phyloP scores from a whole-genome alignment of 2,113 vertebrate species.

The Microcebus tavaratra region DNA sequence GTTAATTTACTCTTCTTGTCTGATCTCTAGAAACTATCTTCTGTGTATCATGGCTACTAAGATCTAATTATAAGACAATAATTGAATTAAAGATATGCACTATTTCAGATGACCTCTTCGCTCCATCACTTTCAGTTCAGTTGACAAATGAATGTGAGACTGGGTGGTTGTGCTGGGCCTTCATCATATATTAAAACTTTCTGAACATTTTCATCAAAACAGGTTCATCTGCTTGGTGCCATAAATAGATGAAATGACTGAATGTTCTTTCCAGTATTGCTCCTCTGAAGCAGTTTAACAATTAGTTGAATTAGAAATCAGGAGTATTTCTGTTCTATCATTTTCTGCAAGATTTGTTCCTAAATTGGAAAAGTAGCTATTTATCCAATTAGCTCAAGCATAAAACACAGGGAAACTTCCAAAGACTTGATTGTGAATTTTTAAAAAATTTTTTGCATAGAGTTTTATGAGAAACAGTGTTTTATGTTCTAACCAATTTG shows the following conservation, averaged over 20 bases:
- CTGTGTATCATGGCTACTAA: neutral
- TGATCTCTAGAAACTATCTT: neutral
- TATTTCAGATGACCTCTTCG: neutral
- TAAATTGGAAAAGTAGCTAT: constrained; percentile 34
- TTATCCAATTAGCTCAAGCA: constrained; percentile 1
- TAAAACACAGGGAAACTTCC: constrained; percentile 33
- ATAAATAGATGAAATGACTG: neutral
- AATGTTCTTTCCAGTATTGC: neutral
- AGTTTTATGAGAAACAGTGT: neutral
- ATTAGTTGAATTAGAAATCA: constrained; percentile 46
- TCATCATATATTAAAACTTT: neutral
- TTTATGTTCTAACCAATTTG: constrained; percentile 1
- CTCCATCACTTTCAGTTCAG: neutral
- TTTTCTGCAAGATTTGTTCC: constrained; percentile 50
- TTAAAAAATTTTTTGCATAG: neutral
- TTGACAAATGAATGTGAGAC: neutral
- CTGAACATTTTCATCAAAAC: constrained; percentile 1
- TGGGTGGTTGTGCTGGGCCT: neutral
- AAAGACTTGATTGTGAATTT: constrained; percentile 37
- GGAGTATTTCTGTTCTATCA: neutral
- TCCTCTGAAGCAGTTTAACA: neutral
- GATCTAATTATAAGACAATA: neutral
- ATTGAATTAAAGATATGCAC: neutral
- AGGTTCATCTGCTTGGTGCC: neutral
- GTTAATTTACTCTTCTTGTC: neutral